A percentile compares a stretch with the other conserved stretches of the same genome.
phyloP scores from a whole-genome alignment of 1,140 invertebrate species.

The Cylas formicarius region DNA sequence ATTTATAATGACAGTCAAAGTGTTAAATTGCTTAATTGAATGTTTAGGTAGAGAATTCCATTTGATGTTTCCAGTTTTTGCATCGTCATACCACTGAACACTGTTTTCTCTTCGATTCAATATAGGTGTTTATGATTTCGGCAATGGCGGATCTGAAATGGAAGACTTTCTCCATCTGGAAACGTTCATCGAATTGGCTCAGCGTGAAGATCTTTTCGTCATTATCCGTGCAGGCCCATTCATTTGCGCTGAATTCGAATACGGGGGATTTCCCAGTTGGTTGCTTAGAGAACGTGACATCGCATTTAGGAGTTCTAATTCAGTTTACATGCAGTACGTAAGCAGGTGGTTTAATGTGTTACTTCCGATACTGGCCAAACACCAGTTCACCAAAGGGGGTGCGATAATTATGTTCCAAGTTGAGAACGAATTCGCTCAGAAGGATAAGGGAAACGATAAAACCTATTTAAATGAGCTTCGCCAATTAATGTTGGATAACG shows the following conservation, averaged over 20 bases:
- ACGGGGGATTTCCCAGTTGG: constrained; percentile 35
- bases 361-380: constrained; percentile 42
- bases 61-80: no score
- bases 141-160: constrained; percentile 64
- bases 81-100: no score
- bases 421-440: constrained; percentile 52
- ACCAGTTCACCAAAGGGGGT: constrained; percentile 50
- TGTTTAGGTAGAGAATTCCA: no score
- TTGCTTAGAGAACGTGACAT: constrained; percentile 28
- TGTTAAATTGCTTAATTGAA: no score
- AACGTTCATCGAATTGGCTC: constrained; percentile 70
- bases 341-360: constrained; percentile 45
- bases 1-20: no score
- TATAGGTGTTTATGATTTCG: constrained; percentile 51
- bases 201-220: constrained; percentile 74
- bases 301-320: constrained; percentile 46
- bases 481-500: constrained; percentile 36
- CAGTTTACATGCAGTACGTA: constrained; percentile 44
- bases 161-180: constrained; percentile 46
- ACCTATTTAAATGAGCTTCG: constrained; percentile 44
- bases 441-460: constrained; percentile 25
- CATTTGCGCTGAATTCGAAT: constrained; percentile 81
- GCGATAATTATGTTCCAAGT: constrained; percentile 50
- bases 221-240: constrained; percentile 87
- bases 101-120: no score